A percentile compares a stretch with the other conserved stretches of the same genome.
phyloP scores from a whole-genome alignment of 2,888 invertebrate species.

The Eupithecia dodoneata region DNA sequence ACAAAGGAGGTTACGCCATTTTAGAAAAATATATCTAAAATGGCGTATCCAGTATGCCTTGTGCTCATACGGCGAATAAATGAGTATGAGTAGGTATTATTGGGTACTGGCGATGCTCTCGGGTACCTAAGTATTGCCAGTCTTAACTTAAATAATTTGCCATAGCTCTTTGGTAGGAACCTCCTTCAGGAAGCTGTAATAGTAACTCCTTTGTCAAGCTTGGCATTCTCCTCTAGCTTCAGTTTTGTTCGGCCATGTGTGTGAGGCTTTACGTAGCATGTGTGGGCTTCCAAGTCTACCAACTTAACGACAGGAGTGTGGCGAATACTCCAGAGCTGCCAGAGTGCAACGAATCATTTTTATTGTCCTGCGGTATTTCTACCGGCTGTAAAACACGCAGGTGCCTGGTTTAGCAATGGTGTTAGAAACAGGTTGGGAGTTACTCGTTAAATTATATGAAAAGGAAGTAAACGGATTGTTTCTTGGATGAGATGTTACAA shows the following conservation, averaged over 20 bases:
- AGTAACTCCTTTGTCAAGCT: neutral
- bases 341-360: slow-evolving; percentile 64
- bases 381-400: slow-evolving; percentile 22
- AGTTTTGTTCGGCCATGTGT: neutral
- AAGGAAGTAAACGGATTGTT: neutral
- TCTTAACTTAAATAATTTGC: too few species aligned
- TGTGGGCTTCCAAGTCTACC: slow-evolving; percentile 25
- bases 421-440: slow-evolving; percentile 1
- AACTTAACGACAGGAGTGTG: slow-evolving; percentile 43
- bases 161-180: neutral
- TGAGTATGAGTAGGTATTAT: too few species aligned
- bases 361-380: slow-evolving; percentile 48
- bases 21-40: too few species aligned
- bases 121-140: too few species aligned
- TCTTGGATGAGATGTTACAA: neutral
- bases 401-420: slow-evolving; percentile 2
- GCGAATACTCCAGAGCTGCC: slow-evolving; percentile 56
- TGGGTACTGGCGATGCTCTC: too few species aligned
- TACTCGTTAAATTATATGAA: neutral
- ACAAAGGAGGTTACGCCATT: too few species aligned
- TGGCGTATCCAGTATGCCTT: too few species aligned
- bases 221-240: neutral
- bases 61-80: too few species aligned
- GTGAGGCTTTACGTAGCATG: neutral
- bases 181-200: neutral